phyloP scores from a whole-genome alignment of 2,113 vertebrate genomes.

The Mormyrus iriodes region DNA sequence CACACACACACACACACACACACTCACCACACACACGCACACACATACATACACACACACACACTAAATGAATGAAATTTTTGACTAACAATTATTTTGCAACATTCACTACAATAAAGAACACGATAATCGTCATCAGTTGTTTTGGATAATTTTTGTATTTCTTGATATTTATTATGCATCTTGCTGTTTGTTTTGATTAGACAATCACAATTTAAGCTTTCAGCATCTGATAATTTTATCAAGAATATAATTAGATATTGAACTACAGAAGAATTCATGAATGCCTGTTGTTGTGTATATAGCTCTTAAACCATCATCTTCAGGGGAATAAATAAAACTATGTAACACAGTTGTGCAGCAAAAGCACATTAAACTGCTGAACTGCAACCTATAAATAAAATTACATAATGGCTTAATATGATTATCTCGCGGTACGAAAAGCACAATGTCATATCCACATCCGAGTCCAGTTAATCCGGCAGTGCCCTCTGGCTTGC shows the following conservation, averaged over 20 bases:
- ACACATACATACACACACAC: background rate
- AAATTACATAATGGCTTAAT: background rate
- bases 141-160: background rate
- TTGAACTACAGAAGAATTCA: background rate
- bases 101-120: background rate
- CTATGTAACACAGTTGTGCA: background rate
- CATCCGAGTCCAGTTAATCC: background rate
- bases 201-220: background rate
- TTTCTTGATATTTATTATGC: background rate
- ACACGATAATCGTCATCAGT: background rate
- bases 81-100: background rate
- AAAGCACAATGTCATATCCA: background rate
- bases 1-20: background rate
- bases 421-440: background rate
- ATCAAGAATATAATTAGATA: background rate
- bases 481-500: background rate
- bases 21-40: background rate
- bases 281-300: background rate
- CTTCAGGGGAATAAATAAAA: background rate
- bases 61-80: background rate
- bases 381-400: slow-evolving; percentile 9
- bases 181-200: background rate
- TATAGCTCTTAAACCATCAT: background rate
- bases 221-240: background rate
- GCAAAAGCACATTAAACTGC: too few species aligned